A percentile compares a stretch with the other conserved stretches of the same genome.
Evolutionary conservation across 2,797 vertebrate genomes (phyloP).

Genomic region (Potorous gilbertii): DNA sequence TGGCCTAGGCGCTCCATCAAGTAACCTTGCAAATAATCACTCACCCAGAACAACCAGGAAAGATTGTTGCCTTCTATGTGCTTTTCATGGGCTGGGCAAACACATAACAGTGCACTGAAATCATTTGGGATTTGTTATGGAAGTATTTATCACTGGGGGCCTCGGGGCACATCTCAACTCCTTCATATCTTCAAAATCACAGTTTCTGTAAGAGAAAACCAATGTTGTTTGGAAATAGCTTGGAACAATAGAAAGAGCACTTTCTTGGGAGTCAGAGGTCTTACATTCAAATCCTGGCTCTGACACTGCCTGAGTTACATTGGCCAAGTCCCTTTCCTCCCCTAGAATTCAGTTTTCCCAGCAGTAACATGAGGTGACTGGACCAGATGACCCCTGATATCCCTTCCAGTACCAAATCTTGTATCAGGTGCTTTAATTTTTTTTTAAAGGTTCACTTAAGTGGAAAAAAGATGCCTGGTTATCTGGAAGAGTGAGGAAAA

Average conservation of each 20-base stretch:
- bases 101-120: neutral
- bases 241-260: neutral
- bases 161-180: neutral
- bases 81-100: neutral
- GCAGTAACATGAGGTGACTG: neutral
- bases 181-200: neutral
- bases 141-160: neutral
- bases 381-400: neutral
- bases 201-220: neutral
- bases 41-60: neutral
- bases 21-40: neutral
- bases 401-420: neutral
- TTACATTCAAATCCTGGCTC: neutral
- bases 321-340: neutral
- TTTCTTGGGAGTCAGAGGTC: neutral
- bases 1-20: slow-evolving; percentile 1
- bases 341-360: neutral
- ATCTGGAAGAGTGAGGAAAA: neutral
- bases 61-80: neutral
- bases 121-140: neutral
- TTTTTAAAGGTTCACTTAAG: neutral
- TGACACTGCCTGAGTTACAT: neutral
- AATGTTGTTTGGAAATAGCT: neutral
- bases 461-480: neutral
- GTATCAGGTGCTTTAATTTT: neutral